These are phyloP conservation scores for Cuculus canorus DNA, from an alignment of 2,797 vertebrate species.

Conservation along the genomic window DNA sequence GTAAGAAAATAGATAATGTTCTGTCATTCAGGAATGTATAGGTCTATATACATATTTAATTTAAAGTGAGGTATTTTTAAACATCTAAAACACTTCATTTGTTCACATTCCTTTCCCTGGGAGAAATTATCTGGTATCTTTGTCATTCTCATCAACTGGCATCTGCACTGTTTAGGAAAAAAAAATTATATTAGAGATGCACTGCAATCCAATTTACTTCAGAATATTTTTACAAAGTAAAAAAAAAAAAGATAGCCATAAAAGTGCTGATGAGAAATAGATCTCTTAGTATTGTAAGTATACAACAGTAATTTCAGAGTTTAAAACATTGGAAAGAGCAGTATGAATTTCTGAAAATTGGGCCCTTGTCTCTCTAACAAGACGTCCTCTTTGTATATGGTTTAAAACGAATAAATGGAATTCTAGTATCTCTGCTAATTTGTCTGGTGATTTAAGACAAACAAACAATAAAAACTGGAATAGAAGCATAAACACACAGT, in stretches of 20 bases:
- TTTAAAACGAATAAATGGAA: constrained; percentile 69
- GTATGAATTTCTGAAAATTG: constrained; percentile 72
- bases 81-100: constrained; percentile 53
- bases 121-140: constrained; percentile 50
- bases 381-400: constrained; percentile 64
- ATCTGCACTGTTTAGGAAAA: constrained; percentile 17
- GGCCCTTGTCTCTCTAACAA: constrained; percentile 71
- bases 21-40: constrained; percentile 68
- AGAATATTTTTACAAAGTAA: constrained; percentile 42
- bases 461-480: constrained; percentile 77
- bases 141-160: constrained; percentile 46
- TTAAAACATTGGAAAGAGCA: constrained; percentile 15
- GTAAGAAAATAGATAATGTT: constrained; percentile 15
- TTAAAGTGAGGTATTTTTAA: constrained; percentile 71
- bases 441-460: constrained; percentile 63
- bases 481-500: constrained; percentile 79
- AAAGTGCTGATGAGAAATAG: background rate
- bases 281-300: background rate
- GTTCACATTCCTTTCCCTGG: constrained; percentile 47
- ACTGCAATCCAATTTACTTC: constrained; percentile 42
- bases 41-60: constrained; percentile 46
- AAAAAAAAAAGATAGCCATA: constrained; percentile 21
- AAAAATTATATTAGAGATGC: background rate
- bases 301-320: background rate
- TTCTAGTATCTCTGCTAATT: constrained; percentile 75